Percentiles rank a stretch among this genome's conserved stretches.
Conservation (phyloP, 2,888 invertebrate species). For the Ophion obscuratus region DNA sequence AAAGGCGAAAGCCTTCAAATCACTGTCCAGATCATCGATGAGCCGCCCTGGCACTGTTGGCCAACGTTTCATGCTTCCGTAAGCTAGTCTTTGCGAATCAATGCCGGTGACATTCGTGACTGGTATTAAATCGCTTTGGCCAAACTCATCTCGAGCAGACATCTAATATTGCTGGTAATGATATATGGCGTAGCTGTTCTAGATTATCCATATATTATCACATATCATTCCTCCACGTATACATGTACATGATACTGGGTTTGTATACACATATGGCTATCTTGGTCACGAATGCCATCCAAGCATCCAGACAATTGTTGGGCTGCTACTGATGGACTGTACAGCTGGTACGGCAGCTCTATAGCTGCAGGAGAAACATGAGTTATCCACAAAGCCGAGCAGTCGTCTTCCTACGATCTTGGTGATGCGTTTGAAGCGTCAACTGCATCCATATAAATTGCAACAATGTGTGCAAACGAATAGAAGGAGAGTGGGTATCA, state of each 20-base stretch:
- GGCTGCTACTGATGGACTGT: conserved; percentile 24
- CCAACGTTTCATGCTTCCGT: not conserved
- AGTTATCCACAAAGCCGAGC: not conserved
- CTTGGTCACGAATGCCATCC: conserved; percentile 28
- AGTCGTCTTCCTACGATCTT: not conserved
- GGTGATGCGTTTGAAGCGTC: not conserved
- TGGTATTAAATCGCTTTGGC: not conserved
- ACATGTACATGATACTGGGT: not conserved
- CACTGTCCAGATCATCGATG: not conserved
- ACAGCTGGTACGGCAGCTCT: not conserved
- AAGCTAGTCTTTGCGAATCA: not conserved
- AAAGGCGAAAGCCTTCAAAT: not conserved
- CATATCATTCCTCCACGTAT: not conserved
- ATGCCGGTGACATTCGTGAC: not conserved
- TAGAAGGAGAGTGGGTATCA: not conserved
- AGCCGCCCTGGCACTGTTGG: not conserved
- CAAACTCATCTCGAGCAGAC: conserved; percentile 14
- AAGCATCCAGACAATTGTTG: not conserved
- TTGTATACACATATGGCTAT: conserved; percentile 21
- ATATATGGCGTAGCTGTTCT: conserved; percentile 24
- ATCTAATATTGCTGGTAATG: conserved; percentile 36
- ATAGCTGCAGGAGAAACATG: conserved; percentile 8
- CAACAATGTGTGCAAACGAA: not conserved
- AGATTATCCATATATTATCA: conserved; percentile 33
- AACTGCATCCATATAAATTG: not conserved